A percentile compares a stretch with the other conserved stretches of the same genome.
Evolutionary conservation across 2,797 vertebrate genomes (phyloP).

Genomic region (Sylvilagus floridanus): DNA sequence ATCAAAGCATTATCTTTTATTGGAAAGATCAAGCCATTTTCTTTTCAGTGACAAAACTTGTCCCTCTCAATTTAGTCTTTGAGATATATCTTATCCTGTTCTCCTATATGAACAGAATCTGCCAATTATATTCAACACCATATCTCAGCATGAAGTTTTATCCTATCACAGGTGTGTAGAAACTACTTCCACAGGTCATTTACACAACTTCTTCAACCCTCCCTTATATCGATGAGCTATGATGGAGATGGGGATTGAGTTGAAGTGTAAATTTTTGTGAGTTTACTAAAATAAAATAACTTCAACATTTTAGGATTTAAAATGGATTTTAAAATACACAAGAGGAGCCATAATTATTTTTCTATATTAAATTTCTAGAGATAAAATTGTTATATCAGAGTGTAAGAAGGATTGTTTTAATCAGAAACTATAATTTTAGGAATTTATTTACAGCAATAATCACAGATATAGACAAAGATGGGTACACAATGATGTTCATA

Average conservation of each 20-base stretch:
- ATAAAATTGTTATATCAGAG: slow-evolving; percentile 3
- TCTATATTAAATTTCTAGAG: slow-evolving; percentile 42
- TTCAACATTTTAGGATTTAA: background rate
- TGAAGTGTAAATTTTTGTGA: slow-evolving; percentile 12
- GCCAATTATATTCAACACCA: background rate
- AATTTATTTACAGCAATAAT: slow-evolving; percentile 57
- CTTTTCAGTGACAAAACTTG: slow-evolving; percentile 25
- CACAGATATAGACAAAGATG: background rate
- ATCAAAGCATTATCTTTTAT: background rate
- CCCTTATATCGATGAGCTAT: background rate
- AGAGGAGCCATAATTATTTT: slow-evolving; percentile 44
- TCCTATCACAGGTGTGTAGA: slow-evolving; percentile 39
- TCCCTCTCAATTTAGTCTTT: slow-evolving; percentile 8
- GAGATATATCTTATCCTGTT: slow-evolving; percentile 25
- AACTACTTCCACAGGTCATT: slow-evolving; percentile 11
- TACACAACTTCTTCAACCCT: slow-evolving; percentile 3
- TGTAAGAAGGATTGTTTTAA: background rate
- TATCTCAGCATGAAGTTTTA: slow-evolving; percentile 44
- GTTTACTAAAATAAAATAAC: background rate
- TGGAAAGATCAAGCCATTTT: slow-evolving; percentile 48
- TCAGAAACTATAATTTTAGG: background rate
- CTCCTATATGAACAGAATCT: slow-evolving; percentile 42
- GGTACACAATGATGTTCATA: background rate
- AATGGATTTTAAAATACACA: slow-evolving; percentile 17
- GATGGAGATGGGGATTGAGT: background rate